A percentile compares a stretch with the other conserved stretches of the same genome.
phyloP scores from a whole-genome alignment of 1,140 invertebrate species.

The Plutomurus gul region DNA sequence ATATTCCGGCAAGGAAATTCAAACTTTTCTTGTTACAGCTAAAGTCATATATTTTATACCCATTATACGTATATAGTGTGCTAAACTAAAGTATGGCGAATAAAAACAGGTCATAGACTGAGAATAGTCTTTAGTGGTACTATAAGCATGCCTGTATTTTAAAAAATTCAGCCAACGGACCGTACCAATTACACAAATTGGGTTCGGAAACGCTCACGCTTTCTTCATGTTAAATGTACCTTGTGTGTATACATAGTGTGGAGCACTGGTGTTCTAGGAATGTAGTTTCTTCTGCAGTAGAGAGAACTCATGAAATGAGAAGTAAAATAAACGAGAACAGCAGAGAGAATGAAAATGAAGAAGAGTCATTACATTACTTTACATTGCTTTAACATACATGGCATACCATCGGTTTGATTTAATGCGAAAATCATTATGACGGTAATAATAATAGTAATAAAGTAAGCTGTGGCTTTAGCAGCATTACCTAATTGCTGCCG shows the following conservation, averaged over 20 bases:
- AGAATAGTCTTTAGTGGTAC: too few species aligned
- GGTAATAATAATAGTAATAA: conserved; percentile 28
- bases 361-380: not conserved
- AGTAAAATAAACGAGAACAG: not conserved
- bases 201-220: conserved; percentile 2
- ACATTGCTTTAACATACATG: not conserved
- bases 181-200: conserved; percentile 19
- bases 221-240: not conserved
- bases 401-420: not conserved
- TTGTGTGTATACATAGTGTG: too few species aligned
- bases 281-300: not conserved
- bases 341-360: not conserved
- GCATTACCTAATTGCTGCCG: conserved; percentile 11
- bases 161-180: conserved; percentile 3
- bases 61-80: too few species aligned
- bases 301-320: not conserved
- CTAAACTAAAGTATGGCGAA: too few species aligned
- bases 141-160: not conserved
- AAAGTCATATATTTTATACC: not conserved
- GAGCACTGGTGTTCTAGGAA: too few species aligned
- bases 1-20: not conserved
- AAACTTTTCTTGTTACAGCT: not conserved
- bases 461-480: conserved; percentile 5
- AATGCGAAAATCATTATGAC: conserved; percentile 23
- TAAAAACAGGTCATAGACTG: too few species aligned